phyloP scores from a whole-genome alignment of 2,113 vertebrate genomes.

The Myiozetetes cayanensis region DNA sequence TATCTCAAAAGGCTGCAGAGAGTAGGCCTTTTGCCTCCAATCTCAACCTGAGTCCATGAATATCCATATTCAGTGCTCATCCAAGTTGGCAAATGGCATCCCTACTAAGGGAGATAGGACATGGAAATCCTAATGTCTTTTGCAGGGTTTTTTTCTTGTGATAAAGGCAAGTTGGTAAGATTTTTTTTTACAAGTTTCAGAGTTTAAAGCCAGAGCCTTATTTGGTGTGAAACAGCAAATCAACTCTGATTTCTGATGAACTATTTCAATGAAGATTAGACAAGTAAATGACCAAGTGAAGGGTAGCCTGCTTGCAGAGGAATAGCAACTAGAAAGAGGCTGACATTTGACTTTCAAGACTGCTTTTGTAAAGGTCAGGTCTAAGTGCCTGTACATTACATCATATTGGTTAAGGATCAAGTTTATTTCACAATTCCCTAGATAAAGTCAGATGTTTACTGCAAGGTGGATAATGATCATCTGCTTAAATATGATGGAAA shows the following conservation, averaged over 20 bases:
- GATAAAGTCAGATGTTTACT: neutral
- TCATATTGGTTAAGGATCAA: neutral
- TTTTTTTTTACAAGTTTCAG: neutral
- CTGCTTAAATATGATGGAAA: neutral
- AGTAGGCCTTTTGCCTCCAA: neutral
- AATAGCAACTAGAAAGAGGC: neutral
- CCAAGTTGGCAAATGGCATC: neutral
- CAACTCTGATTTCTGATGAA: neutral
- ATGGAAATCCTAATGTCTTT: neutral
- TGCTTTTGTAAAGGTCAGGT: conserved; percentile 1
- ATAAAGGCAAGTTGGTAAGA: neutral
- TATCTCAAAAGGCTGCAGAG: neutral
- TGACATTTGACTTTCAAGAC: neutral
- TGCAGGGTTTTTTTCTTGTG: neutral
- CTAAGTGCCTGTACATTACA: neutral
- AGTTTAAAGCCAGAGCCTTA: neutral
- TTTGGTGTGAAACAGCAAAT: neutral
- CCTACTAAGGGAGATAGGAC: neutral
- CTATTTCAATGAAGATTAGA: neutral
- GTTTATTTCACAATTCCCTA: neutral
- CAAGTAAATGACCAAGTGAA: neutral
- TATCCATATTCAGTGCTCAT: neutral
- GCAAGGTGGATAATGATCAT: neutral
- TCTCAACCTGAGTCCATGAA: neutral
- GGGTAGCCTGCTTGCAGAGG: neutral